Conservation (phyloP, 2,888 invertebrate species). For the Meiosimyza decipiens region DNA sequence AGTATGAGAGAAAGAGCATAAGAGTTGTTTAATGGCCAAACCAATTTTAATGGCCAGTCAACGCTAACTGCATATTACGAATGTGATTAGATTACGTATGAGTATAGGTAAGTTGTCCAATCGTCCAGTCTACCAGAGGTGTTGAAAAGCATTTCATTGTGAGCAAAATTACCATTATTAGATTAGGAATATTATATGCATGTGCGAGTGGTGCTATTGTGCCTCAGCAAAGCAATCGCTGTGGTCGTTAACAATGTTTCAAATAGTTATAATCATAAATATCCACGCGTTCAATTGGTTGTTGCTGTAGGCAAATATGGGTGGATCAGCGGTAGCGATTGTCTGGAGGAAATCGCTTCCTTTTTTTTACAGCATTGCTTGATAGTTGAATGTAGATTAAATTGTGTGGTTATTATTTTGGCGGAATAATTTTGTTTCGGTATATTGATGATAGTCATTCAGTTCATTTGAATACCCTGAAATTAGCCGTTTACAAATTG, state of each 20-base stretch:
- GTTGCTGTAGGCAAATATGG: not conserved
- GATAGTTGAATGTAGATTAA: no score
- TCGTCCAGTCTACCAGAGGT: conserved; percentile 46
- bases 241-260: conserved; percentile 12
- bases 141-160: conserved; percentile 56
- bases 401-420: no score
- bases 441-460: no score
- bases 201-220: conserved; percentile 3
- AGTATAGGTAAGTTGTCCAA: conserved; percentile 10
- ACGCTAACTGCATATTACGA: conserved; percentile 43
- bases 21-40: conserved; percentile 43
- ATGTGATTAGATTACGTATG: conserved; percentile 55
- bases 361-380: no score
- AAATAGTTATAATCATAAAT: conserved; percentile 28
- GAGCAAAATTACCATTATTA: conserved; percentile 59
- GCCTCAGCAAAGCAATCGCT: not conserved
- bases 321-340: no score
- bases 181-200: conserved; percentile 44
- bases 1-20: no score
- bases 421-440: no score
- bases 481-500: no score
- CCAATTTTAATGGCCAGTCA: conserved; percentile 29
- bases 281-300: not conserved
- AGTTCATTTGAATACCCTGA: no score
- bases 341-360: no score